phyloP scores from a whole-genome alignment of 1,140 invertebrate species.

The Aphidius ervi region DNA sequence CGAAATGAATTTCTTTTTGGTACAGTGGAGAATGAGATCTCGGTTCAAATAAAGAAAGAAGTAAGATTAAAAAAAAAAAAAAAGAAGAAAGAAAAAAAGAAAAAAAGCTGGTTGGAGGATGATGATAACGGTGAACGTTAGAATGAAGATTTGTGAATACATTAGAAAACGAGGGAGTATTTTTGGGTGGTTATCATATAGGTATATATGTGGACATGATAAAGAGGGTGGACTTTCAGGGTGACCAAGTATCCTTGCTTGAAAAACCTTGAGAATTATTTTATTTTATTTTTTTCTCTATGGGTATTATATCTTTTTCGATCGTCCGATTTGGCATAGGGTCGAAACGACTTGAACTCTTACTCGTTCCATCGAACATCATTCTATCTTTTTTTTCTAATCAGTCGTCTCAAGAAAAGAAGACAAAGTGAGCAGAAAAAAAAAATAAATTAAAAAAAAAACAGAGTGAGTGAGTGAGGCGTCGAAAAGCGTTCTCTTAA shows the following conservation, averaged over 20 bases:
- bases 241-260: not conserved
- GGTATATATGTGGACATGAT: not conserved
- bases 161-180: constrained; percentile 21
- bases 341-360: constrained; percentile 5
- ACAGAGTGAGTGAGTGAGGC: constrained; percentile 11
- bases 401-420: constrained; percentile 2
- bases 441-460: constrained; percentile 1
- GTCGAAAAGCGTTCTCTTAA: constrained; percentile 24
- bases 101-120: constrained; percentile 23
- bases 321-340: constrained; percentile 20
- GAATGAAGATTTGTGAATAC: constrained; percentile 34
- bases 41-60: not conserved
- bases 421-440: not conserved
- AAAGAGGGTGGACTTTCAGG: constrained; percentile 5
- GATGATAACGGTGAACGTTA: constrained; percentile 28
- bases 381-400: constrained; percentile 18
- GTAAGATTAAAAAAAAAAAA: constrained; percentile 11
- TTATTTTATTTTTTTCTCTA: constrained; percentile 2
- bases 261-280: constrained; percentile 18
- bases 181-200: constrained; percentile 13
- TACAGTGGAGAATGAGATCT: constrained; percentile 9
- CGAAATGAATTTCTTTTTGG: constrained; percentile 28
- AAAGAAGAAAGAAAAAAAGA: constrained; percentile 19
- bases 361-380: constrained; percentile 1
- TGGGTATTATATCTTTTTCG: constrained; percentile 25